A percentile compares a stretch with the other conserved stretches of the same genome.
Conservation (phyloP, 2,113 vertebrate species). For the Corvus moneduloides region DNA sequence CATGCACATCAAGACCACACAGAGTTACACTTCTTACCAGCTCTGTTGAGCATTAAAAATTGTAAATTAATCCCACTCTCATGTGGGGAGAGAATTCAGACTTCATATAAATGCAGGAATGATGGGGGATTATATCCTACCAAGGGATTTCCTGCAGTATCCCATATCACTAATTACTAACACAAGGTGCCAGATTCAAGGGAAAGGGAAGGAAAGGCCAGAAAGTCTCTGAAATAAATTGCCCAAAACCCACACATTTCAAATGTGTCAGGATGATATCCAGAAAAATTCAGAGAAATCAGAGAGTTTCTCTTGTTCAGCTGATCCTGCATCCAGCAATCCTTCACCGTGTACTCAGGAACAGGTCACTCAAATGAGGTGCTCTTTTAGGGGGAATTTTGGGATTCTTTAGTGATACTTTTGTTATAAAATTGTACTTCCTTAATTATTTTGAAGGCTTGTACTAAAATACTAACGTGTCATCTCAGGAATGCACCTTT, state of each 20-base stretch:
- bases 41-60: not conserved
- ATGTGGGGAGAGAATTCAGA: not conserved
- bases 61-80: not conserved
- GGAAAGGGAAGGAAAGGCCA: not conserved
- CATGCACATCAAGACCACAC: accelerated
- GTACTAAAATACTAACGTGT: not conserved
- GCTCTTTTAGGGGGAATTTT: not conserved
- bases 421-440: not conserved
- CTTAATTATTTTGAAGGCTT: not conserved
- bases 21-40: not conserved
- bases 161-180: not conserved
- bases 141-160: not conserved
- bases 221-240: not conserved
- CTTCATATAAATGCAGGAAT: not conserved
- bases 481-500: not conserved
- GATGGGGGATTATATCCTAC: not conserved
- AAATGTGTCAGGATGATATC: not conserved
- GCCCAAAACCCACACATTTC: not conserved
- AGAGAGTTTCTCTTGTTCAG: not conserved
- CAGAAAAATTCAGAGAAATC: not conserved
- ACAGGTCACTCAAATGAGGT: accelerated
- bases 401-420: not conserved
- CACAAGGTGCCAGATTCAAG: not conserved
- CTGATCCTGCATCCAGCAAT: not conserved
- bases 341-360: not conserved